Evolutionary conservation across 2,113 vertebrate species (phyloP).

Genomic region (Poeciliopsis prolifica): DNA sequence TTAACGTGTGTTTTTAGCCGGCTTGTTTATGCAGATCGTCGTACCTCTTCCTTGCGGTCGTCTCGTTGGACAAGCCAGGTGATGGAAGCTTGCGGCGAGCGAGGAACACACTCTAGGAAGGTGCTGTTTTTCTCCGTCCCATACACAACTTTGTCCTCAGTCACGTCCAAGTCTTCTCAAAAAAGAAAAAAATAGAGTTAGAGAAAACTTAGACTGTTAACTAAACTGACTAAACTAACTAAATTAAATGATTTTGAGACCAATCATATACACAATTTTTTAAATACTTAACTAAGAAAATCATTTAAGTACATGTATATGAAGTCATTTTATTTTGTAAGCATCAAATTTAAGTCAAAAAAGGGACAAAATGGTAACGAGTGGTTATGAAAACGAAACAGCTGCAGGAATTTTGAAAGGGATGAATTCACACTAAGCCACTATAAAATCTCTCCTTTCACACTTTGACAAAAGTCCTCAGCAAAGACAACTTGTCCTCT

Average conservation of each 20-base stretch:
- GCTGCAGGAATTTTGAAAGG: too few relatives aligned
- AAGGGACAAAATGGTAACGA: too few relatives aligned
- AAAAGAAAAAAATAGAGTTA: background rate
- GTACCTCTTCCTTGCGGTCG: constrained; percentile 85
- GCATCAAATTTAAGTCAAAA: too few relatives aligned
- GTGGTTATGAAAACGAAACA: too few relatives aligned
- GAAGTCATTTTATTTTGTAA: too few relatives aligned
- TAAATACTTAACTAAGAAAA: too few relatives aligned
- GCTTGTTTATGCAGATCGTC: background rate
- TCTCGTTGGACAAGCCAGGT: constrained; percentile 89
- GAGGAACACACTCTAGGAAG: constrained; percentile 91
- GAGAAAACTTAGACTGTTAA: background rate
- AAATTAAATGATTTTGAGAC: too few relatives aligned
- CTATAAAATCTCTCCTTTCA: background rate
- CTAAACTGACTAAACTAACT: too few relatives aligned
- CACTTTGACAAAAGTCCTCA: constrained; percentile 12
- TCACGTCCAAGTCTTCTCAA: constrained; percentile 76
- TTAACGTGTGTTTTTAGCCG: background rate
- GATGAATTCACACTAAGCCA: too few relatives aligned
- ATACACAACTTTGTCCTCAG: constrained; percentile 82
- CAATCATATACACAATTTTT: too few relatives aligned
- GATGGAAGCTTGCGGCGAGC: constrained; percentile 88
- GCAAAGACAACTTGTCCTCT: constrained; percentile 14
- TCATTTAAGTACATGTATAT: too few relatives aligned
- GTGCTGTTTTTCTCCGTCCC: constrained; percentile 94